Evolutionary conservation across 2,888 invertebrate species (phyloP).

Genomic region (Trissolcus japonicus): DNA sequence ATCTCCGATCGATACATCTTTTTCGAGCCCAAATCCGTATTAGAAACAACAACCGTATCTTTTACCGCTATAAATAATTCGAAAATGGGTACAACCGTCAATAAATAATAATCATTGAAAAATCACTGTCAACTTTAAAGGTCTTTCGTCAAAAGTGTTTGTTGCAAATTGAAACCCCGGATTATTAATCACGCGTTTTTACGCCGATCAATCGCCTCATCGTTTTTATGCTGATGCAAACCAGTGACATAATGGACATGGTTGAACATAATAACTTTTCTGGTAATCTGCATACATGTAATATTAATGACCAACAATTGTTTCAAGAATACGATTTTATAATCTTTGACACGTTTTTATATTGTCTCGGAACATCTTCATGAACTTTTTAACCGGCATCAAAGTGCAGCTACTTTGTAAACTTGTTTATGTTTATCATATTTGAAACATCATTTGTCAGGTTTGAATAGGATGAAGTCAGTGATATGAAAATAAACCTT

Average conservation of each 20-base stretch:
- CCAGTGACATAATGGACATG: slow-evolving; percentile 31
- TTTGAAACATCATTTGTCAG: too few relatives aligned
- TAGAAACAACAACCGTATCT: not conserved
- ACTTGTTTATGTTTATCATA: too few relatives aligned
- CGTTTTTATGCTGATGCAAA: slow-evolving; percentile 13
- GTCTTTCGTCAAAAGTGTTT: slow-evolving; percentile 7
- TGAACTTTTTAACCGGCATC: not conserved
- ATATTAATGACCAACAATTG: slow-evolving; percentile 25
- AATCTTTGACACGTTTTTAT: not conserved
- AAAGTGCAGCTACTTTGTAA: too few relatives aligned
- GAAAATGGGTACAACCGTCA: not conserved
- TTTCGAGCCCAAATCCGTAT: slow-evolving; percentile 36
- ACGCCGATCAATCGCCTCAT: not conserved
- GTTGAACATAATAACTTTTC: slow-evolving; percentile 17
- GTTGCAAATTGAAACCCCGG: slow-evolving; percentile 2
- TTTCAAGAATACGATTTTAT: not conserved
- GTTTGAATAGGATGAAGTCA: not conserved
- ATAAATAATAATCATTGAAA: not conserved
- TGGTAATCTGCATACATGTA: slow-evolving; percentile 19
- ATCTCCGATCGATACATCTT: slow-evolving; percentile 43
- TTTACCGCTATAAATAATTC: slow-evolving; percentile 19
- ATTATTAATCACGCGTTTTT: slow-evolving; percentile 21
- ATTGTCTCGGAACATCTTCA: not conserved
- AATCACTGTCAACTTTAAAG: slow-evolving; percentile 2
- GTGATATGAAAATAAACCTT: not conserved